Percentiles rank a stretch among this genome's conserved stretches.
Conservation (phyloP, 2,113 vertebrate species). For the Vulpes lagopus region DNA sequence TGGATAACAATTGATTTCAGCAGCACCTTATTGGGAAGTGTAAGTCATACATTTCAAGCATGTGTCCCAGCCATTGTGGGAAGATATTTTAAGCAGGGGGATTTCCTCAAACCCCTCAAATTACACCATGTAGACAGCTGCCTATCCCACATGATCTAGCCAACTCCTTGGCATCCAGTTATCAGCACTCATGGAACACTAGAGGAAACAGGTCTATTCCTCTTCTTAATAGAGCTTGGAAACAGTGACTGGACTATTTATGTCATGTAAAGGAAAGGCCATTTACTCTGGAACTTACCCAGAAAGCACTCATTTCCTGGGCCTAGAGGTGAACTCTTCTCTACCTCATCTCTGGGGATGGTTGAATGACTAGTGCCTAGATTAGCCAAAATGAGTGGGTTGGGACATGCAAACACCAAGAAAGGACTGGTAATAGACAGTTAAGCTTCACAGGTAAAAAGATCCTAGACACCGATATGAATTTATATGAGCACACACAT, state of each 20-base stretch:
- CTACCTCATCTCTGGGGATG: not conserved
- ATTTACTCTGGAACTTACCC: not conserved
- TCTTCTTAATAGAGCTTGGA: constrained; percentile 12
- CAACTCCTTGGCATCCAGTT: constrained; percentile 15
- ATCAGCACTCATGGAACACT: not conserved
- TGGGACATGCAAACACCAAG: not conserved
- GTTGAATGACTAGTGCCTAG: not conserved
- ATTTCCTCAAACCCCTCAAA: constrained; percentile 78
- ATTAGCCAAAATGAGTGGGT: constrained; percentile 24
- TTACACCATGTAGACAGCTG: constrained; percentile 77
- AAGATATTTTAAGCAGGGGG: constrained; percentile 79
- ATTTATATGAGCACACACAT: not conserved
- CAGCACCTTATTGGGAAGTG: not conserved
- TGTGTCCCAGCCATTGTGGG: not conserved
- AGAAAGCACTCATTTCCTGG: not conserved
- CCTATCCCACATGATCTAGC: constrained; percentile 61
- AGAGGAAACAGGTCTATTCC: constrained; percentile 51
- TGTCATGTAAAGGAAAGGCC: constrained; percentile 51
- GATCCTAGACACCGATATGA: not conserved
- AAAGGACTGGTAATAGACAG: not conserved
- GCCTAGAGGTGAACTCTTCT: not conserved
- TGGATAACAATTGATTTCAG: not conserved
- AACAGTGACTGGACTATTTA: not conserved
- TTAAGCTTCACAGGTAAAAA: not conserved
- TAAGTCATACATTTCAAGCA: constrained; percentile 33